phyloP scores from a whole-genome alignment of 2,888 invertebrate species.

The Pycnomerus fuliginosus region DNA sequence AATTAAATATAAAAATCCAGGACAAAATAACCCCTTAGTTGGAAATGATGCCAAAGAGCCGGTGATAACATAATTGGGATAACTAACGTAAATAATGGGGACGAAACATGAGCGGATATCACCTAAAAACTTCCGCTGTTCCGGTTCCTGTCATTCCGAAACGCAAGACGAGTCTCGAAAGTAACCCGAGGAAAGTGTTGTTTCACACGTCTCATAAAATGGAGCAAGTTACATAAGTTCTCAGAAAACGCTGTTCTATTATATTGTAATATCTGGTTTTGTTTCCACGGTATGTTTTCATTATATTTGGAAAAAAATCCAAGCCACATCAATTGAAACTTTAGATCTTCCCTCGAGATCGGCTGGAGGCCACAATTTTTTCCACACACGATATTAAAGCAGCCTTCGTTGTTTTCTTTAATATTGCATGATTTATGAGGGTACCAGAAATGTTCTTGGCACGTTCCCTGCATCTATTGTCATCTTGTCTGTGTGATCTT shows the following conservation, averaged over 20 bases:
- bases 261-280: slow-evolving; percentile 13
- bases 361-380: too few species aligned
- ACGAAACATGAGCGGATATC: too few species aligned
- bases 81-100: too few species aligned
- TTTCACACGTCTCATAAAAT: slow-evolving; percentile 6
- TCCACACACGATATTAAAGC: slow-evolving; percentile 8
- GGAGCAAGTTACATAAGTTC: slow-evolving; percentile 11
- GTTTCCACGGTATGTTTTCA: slow-evolving; percentile 10
- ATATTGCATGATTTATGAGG: slow-evolving; percentile 17
- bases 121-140: too few species aligned
- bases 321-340: slow-evolving; percentile 15
- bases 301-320: slow-evolving; percentile 13
- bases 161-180: slow-evolving; percentile 1
- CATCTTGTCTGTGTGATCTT: slow-evolving; percentile 13
- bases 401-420: slow-evolving; percentile 13
- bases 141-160: neutral
- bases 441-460: slow-evolving; percentile 15
- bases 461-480: slow-evolving; percentile 21
- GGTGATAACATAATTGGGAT: too few species aligned
- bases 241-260: too few species aligned
- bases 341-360: slow-evolving; percentile 16
- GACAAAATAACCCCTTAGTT: too few species aligned
- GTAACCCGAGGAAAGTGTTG: too few species aligned
- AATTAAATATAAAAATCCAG: too few species aligned
- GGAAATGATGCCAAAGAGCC: too few species aligned